Evolutionary conservation across 2,888 invertebrate species (phyloP), one percentile per base, ranked within the genome.

Genomic region (Bellardia bayeri): DNA sequence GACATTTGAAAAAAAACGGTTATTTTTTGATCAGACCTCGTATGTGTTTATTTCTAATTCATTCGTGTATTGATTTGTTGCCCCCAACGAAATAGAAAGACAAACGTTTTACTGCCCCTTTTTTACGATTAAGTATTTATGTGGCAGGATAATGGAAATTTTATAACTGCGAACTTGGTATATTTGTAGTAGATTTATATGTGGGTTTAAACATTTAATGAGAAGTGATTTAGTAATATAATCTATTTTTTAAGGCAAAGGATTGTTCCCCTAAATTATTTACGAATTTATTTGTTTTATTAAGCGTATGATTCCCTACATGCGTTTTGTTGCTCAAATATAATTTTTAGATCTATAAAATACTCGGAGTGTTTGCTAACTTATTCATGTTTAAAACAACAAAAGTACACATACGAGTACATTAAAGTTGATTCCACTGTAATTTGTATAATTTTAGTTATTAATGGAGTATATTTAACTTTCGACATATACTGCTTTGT

Each of bases 51-150:
- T 56, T 61, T 16, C 4, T 9, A 64, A 40, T 40, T 40, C 40
- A 64, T n/a, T 40, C 40, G 11, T 23, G n/a, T 64, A 64, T 64
- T 64, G 64, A 64, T 64, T 64, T 40, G 16, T 40, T 64, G 64
- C n/a, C 40, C 40, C 16, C 6, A 40, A 11, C 40, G 11, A 16
- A 40, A 64, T 40, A 8, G 16, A 16, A 40, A 40, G n/a, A 64
- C 16, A 16, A 64, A 9, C 3, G 40, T 64, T 64, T 64, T n/a
- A 61, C 61, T 14, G 63, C 16, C 40, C 16, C 40, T 64, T 64
- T 63, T 64, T 64, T 64, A 64, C 40, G 33, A 61, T 14, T 37
- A 8, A 16, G 0, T 16, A 56, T 23, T 16, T 40, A 9, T 3
- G 16, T 3, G 9, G 16, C 40, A 64, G 16, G 16, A 16, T 40